Conservation (phyloP, 2,797 vertebrate species). For the Platalea minor region DNA sequence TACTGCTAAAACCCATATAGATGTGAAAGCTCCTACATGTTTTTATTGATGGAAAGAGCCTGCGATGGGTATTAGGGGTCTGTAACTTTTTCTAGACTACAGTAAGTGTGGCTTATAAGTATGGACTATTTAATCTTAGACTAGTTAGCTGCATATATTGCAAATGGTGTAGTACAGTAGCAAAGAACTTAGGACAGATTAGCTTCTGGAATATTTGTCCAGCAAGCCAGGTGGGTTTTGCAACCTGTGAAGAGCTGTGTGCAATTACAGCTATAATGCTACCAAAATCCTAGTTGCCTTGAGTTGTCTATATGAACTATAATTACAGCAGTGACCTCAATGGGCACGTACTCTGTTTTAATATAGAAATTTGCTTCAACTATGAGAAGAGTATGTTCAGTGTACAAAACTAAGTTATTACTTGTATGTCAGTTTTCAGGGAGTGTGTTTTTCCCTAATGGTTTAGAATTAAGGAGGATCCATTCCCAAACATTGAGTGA, state of each 20-base stretch:
- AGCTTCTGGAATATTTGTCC: background rate
- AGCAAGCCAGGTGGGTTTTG: background rate
- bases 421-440: slow-evolving; percentile 12
- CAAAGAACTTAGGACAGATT: background rate
- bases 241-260: background rate
- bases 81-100: background rate
- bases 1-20: background rate
- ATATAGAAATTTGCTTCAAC: background rate
- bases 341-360: background rate
- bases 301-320: background rate
- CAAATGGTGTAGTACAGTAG: background rate
- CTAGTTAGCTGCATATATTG: background rate
- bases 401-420: background rate
- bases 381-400: background rate
- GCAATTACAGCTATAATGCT: background rate
- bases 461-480: slow-evolving; percentile 28
- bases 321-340: background rate
- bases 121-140: background rate
- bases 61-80: background rate
- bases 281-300: background rate
- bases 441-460: background rate
- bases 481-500: slow-evolving; percentile 44
- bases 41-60: background rate
- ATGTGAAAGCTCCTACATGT: background rate
- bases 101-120: background rate